phyloP scores from a whole-genome alignment of 2,797 vertebrate genomes.

The Gambusia yucatana region DNA sequence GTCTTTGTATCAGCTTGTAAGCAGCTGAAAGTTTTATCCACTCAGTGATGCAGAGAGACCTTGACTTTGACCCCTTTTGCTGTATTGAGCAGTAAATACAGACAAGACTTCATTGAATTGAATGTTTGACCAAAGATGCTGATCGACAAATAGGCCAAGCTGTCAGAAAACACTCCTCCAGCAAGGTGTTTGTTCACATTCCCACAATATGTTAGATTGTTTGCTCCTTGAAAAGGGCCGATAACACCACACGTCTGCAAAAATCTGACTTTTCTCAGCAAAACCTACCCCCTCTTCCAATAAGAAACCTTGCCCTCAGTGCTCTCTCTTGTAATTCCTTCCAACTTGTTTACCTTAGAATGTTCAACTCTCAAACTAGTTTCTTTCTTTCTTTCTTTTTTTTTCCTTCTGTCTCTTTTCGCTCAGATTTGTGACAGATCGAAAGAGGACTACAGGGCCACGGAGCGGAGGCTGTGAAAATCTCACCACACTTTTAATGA shows the following conservation, averaged over 20 bases:
- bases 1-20: constrained; percentile 62
- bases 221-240: constrained; percentile 44
- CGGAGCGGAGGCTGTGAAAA: constrained; percentile 76
- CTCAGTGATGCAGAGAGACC: constrained; percentile 46
- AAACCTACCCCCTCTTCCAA: constrained; percentile 39
- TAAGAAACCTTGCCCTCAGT: constrained; percentile 29
- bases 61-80: constrained; percentile 54
- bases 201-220: constrained; percentile 46
- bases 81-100: constrained; percentile 49
- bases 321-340: constrained; percentile 20
- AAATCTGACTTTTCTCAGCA: constrained; percentile 46
- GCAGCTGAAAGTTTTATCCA: constrained; percentile 60
- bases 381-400: constrained; percentile 7
- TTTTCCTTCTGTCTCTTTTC: constrained; percentile 20
- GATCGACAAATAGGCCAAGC: constrained; percentile 59
- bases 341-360: constrained; percentile 50
- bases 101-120: constrained; percentile 62
- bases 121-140: constrained; percentile 26
- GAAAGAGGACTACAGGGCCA: constrained; percentile 60
- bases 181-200: constrained; percentile 50
- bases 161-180: constrained; percentile 45
- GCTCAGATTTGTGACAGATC: constrained; percentile 56
- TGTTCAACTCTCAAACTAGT: constrained; percentile 20
- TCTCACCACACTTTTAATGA: constrained; percentile 85
- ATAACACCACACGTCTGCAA: constrained; percentile 37